phyloP scores from a whole-genome alignment of 2,888 invertebrate genomes.

The Balanococcus diminutus region DNA sequence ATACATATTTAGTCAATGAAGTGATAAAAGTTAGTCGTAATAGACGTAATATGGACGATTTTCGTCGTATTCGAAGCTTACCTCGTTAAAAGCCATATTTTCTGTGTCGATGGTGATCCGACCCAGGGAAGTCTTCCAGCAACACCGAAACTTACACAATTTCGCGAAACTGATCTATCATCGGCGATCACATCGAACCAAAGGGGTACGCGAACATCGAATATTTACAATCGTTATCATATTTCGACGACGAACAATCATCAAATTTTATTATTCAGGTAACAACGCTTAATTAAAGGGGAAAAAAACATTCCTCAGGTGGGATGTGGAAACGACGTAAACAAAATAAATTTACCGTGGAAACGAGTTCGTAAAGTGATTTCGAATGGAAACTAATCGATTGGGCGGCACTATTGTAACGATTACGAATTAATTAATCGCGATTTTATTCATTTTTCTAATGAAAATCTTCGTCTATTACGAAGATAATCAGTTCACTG shows the following conservation, averaged over 20 bases:
- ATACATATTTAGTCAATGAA: neutral
- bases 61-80: neutral
- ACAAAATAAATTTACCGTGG: conserved; percentile 30
- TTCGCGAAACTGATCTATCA: neutral
- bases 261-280: neutral
- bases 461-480: neutral
- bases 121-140: neutral
- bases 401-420: neutral
- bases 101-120: neutral
- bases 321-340: conserved; percentile 50
- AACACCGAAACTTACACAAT: neutral
- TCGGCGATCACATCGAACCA: neutral
- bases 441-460: neutral
- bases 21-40: too few relatives aligned
- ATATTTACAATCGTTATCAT: neutral
- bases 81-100: conserved; percentile 48
- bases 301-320: conserved; percentile 52
- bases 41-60: neutral
- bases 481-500: neutral
- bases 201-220: neutral
- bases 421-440: neutral
- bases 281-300: neutral
- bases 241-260: neutral
- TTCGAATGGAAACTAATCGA: neutral
- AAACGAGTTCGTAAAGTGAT: neutral